Base-by-base conservation (phyloP, 2,888 invertebrate genomes). In the Nephrotoma guestfalica region DNA sequence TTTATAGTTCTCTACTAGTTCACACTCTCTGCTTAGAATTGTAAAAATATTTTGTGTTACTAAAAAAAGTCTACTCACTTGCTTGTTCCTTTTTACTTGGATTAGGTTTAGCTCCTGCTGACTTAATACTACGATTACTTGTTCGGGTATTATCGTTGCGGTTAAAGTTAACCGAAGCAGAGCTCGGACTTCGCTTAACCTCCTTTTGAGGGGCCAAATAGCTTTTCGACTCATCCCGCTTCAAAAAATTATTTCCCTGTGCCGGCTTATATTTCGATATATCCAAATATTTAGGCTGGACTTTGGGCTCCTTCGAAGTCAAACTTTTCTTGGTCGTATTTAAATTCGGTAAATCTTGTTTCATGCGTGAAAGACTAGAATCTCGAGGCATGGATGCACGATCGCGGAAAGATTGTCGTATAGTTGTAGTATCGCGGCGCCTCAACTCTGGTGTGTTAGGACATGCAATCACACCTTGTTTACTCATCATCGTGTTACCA, bases 231-330 rank as follows among this genome's bases (percentile, higher is more conserved):
- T 94, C 94, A 89, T 94, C 94, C 71, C 93, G 90, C 11, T 94
- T 91, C 71, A 92, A 89, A 88, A 92, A 94, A 88, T 90, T 93
- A 88, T 91, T 91, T 5, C 88, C 88, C 87, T 93, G 92, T 1
- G 92, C 92, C 86, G 91, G 91, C 90, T 94, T 94, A 90, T 94
- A 94, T 90, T 93, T 94, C 86, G 94, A 94, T 87, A 94, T 94
- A 90, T 94, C 94, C 87, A 94, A 89, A 89, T 94, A 94, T 86
- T 94, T 92, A 11, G 92, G 92, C 87, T 91, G 91, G 85, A 92
- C 90, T 0, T 87, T 87, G 89, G 51, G 89, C 89, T 87, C 91
- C 18, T 86, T 91, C 4, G 30, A 57, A 86, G 91, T 89, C 87
- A 91, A 88, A 88, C 91, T 91, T 87, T 91, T 91, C 88, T 91